Evolutionary conservation across 2,113 vertebrate genomes (phyloP), one percentile per base, ranked within the genome.

Genomic region (Leucoraja erinaceus): DNA sequence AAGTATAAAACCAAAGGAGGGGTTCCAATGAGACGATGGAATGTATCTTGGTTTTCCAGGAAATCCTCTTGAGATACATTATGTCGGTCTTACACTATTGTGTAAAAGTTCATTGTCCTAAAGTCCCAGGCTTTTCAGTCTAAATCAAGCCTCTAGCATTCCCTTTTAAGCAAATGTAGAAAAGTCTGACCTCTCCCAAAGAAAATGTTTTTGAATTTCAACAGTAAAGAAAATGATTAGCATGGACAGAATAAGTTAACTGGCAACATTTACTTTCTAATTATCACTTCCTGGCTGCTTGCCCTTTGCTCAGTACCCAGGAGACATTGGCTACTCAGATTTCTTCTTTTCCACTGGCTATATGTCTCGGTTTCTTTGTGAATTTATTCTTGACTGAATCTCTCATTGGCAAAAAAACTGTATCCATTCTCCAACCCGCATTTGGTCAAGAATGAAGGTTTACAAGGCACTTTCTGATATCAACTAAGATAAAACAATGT

Each of bases 141-240:
- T 31, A 86, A 86, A 63, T 63, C 83, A 86, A 86, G 28, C 0
- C 28, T 7, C 25, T 5, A 25, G 18, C 31, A 47, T 91, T 18
- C 8, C 25, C 22, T 47, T 72, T 70, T 70, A 33, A 68, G 61
- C 59, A 90, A 90, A 68, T 25, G 33, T 5, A 47, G 88, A 18
- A 38, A 91, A 47, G 63, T 90, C 33, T 91, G 66, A 72, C 66
- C 66, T 72, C 66, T 91, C 56, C 66, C 63, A 91, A 68, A 72
- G 33, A 90, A 91, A 91, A 47, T 91, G 66, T 4, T n/a, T n/a
- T n/a, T 91, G 66, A 91, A 91, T 66, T 72, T 91, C 66, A 91
- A 31, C 88, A 91, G 47, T 47, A 91, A 91, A 54, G 31, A 68
- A 59, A 22, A 25, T 84, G 59, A 84, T 84, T 84, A 84, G 31